Conservation (phyloP, 2,113 vertebrate species). For the Rhagologus leucostigma region DNA sequence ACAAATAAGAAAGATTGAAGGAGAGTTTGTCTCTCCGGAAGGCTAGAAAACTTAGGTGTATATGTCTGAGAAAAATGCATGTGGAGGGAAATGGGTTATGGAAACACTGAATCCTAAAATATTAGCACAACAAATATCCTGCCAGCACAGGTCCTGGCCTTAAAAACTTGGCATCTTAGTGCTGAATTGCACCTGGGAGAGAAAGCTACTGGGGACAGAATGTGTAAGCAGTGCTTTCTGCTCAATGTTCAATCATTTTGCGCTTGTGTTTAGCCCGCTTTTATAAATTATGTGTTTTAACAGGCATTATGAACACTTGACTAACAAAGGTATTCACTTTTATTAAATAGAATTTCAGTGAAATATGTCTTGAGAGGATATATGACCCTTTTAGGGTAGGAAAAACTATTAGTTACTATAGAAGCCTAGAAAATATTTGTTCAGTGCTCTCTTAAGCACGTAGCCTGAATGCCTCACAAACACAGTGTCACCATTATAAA, state of each 20-base stretch:
- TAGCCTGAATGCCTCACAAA: background rate
- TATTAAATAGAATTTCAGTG: slow-evolving; percentile 30
- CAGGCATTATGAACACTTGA: background rate
- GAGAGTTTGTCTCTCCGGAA: background rate
- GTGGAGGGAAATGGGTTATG: background rate
- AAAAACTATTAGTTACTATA: slow-evolving; percentile 46
- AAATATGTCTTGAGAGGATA: slow-evolving; percentile 14
- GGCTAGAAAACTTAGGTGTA: background rate
- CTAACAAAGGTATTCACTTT: slow-evolving; percentile 1
- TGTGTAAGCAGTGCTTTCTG: background rate
- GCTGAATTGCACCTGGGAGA: background rate
- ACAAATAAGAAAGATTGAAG: background rate
- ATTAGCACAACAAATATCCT: background rate
- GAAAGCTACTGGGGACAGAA: background rate
- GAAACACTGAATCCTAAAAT: background rate
- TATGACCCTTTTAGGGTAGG: slow-evolving; percentile 16
- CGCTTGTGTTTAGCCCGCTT: background rate
- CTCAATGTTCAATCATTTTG: background rate
- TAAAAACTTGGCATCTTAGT: background rate
- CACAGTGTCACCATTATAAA: slow-evolving; percentile 8
- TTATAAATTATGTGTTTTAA: background rate
- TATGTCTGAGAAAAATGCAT: background rate
- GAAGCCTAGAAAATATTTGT: slow-evolving; percentile 59
- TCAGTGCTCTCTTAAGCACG: slow-evolving; percentile 27
- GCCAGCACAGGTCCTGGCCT: background rate